Conservation (phyloP, 1,140 invertebrate genomes). For the Protaetia brevitarsis region DNA sequence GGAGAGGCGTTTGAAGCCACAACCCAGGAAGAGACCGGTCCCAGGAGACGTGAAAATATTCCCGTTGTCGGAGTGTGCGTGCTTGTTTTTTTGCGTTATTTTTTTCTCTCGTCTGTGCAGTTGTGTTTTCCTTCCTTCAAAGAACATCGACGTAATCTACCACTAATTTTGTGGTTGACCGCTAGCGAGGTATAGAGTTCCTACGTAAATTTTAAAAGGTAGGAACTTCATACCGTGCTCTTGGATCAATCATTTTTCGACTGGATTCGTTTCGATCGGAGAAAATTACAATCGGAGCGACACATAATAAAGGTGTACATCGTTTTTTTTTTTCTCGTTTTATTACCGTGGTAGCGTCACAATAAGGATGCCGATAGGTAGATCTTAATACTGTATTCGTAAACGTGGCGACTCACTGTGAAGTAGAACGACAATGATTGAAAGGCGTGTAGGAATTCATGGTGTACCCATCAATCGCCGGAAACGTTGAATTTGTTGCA, state of each 20-base stretch:
- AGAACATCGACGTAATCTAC: conserved; percentile 13
- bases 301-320: background rate
- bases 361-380: background rate
- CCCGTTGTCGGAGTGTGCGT: background rate
- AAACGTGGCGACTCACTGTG: background rate
- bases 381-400: background rate
- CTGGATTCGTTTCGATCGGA: conserved; percentile 1
- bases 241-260: conserved; percentile 41
- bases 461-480: no score
- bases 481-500: no score
- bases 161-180: conserved; percentile 42
- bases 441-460: no score
- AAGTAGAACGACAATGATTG: no score
- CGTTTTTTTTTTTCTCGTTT: no score
- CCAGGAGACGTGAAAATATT: background rate
- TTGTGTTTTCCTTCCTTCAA: conserved; percentile 7
- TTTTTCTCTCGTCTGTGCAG: background rate
- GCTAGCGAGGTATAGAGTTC: conserved; percentile 53
- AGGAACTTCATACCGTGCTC: conserved; percentile 53
- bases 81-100: background rate
- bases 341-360: background rate
- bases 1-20: background rate
- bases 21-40: background rate
- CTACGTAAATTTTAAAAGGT: conserved; percentile 47
- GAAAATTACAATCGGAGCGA: conserved; percentile 2